These are phyloP conservation scores for Dasypolia templi DNA, from an alignment of 2,888 invertebrate genomes.

Conservation along the genomic window DNA sequence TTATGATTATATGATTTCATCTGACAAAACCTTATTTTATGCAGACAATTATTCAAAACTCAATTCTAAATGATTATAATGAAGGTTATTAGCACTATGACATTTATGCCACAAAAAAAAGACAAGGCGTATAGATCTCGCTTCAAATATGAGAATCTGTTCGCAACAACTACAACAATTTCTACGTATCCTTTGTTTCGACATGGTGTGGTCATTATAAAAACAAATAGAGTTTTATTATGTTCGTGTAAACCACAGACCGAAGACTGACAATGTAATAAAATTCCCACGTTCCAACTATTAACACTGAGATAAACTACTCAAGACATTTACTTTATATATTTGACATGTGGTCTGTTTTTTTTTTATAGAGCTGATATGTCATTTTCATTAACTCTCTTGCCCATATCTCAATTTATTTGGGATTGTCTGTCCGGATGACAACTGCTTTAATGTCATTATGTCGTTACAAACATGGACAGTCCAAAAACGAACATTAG, in stretches of 20 bases:
- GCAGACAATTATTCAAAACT: neutral
- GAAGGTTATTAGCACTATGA: neutral
- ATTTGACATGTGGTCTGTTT: constrained; percentile 26
- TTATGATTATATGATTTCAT: neutral
- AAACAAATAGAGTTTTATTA: constrained; percentile 45
- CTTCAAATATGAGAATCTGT: neutral
- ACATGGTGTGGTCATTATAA: constrained; percentile 22
- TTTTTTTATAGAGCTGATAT: no score
- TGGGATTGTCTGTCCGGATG: no score
- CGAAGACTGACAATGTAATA: constrained; percentile 31
- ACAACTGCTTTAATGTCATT: no score
- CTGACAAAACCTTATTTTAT: neutral
- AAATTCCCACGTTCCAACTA: constrained; percentile 43
- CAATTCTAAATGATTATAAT: neutral
- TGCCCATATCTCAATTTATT: no score
- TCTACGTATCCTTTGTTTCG: neutral
- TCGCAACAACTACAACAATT: no score
- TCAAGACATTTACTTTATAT: constrained; percentile 15
- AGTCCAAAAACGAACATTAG: no score
- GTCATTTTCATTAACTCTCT: no score
- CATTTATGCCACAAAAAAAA: neutral
- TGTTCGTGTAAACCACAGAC: constrained; percentile 24
- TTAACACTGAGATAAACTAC: neutral
- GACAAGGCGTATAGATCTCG: neutral
- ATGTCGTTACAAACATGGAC: no score